Evolutionary conservation across 1,140 invertebrate species (phyloP).

Genomic region (Camponotus floridanus): DNA sequence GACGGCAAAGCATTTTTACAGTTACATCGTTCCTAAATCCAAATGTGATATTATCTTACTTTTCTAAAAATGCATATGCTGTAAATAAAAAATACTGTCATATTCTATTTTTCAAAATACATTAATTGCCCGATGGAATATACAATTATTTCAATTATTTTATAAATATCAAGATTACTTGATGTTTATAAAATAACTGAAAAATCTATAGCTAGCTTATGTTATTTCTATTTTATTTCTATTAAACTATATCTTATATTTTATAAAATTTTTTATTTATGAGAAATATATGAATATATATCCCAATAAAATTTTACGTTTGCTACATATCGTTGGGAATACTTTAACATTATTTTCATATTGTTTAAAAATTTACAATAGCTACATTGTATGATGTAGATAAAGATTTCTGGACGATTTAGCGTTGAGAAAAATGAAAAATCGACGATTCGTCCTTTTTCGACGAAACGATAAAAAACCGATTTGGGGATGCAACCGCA

Average conservation of each 20-base stretch:
- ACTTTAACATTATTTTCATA: background rate
- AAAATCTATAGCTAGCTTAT: background rate
- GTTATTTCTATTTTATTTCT: background rate
- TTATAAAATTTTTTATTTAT: background rate
- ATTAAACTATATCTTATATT: background rate
- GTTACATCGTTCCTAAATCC: constrained; percentile 47
- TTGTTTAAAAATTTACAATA: background rate
- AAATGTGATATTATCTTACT: constrained; percentile 12
- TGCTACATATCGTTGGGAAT: background rate
- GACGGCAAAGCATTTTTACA: constrained; percentile 53
- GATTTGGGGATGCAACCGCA: constrained; percentile 46
- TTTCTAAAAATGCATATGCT: constrained; percentile 14
- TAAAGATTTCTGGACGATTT: background rate
- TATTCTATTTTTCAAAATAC: background rate
- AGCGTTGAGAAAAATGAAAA: background rate
- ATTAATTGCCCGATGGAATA: background rate
- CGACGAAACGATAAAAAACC: constrained; percentile 50
- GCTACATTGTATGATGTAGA: background rate
- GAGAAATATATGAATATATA: background rate
- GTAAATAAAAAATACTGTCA: constrained; percentile 19
- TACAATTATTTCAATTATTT: background rate
- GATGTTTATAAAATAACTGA: background rate
- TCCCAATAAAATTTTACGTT: background rate
- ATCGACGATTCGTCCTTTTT: background rate
- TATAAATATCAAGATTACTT: background rate